A percentile compares a stretch with the other conserved stretches of the same genome.
phyloP scores from a whole-genome alignment of 2,113 vertebrate species.

The Laticauda laticaudata region DNA sequence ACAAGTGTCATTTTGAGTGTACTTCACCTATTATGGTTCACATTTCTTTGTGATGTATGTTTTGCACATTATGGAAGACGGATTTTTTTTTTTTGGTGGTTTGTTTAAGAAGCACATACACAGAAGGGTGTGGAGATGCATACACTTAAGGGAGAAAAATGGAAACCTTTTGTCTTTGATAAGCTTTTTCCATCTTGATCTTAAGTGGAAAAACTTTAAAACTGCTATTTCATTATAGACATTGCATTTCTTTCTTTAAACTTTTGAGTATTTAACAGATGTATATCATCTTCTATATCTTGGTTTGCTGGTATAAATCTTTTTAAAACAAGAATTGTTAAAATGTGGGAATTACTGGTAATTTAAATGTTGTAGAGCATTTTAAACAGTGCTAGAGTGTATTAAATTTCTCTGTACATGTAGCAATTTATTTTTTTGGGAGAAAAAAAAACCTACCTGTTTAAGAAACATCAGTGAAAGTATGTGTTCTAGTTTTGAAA shows the following conservation, averaged over 20 bases:
- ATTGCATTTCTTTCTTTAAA: neutral
- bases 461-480: neutral
- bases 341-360: neutral
- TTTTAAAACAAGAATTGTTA: neutral
- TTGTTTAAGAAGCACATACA: neutral
- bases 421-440: neutral
- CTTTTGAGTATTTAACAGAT: neutral
- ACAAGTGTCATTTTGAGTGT: constrained; percentile 57
- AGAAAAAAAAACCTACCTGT: neutral
- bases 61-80: constrained; percentile 46
- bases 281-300: neutral
- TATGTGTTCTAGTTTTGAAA: constrained; percentile 25
- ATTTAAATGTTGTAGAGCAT: neutral
- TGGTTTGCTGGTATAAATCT: neutral
- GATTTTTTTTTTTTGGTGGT: neutral
- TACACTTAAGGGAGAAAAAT: constrained; percentile 66
- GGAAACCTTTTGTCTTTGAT: constrained; percentile 78
- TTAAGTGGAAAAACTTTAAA: constrained; percentile 59
- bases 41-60: constrained; percentile 50
- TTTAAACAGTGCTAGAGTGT: neutral
- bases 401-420: neutral
- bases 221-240: constrained; percentile 37
- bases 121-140: constrained; percentile 60
- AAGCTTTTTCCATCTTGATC: constrained; percentile 55
- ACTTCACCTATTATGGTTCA: constrained; percentile 37